Evolutionary conservation across 1,140 invertebrate genomes (phyloP).

Genomic region (Orchesella cincta): DNA sequence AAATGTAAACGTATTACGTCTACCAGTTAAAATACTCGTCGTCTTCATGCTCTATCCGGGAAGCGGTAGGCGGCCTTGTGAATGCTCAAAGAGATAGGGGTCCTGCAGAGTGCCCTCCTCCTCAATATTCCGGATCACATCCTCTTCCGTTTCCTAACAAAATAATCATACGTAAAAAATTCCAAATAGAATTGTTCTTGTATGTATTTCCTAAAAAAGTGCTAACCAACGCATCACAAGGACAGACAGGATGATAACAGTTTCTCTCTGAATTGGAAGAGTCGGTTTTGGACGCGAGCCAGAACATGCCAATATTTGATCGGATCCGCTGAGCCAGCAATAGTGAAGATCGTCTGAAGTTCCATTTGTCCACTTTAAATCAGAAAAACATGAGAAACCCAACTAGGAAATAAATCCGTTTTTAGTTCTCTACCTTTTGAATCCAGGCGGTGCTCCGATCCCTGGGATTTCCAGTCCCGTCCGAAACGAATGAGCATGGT

Average conservation of each 20-base stretch:
- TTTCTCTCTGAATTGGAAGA: background rate
- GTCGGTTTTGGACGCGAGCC: background rate
- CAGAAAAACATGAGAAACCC: too few relatives aligned
- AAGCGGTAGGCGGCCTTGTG: background rate
- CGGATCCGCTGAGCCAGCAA: background rate
- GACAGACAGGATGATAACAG: conserved; percentile 1
- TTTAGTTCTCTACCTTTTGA: background rate
- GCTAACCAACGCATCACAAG: background rate
- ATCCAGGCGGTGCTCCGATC: background rate
- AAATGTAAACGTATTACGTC: too few relatives aligned
- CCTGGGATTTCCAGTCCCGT: background rate
- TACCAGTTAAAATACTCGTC: too few relatives aligned
- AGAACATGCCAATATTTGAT: background rate
- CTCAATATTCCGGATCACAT: background rate
- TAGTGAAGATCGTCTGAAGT: background rate
- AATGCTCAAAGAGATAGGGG: background rate
- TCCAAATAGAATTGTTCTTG: background rate
- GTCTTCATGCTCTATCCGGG: too few relatives aligned
- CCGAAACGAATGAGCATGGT: background rate
- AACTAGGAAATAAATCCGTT: background rate
- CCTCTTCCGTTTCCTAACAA: background rate
- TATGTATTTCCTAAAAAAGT: background rate
- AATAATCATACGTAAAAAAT: background rate
- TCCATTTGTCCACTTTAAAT: background rate
- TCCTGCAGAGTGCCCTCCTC: background rate